These are phyloP conservation scores for Amiota mariae DNA, from an alignment of 2,888 invertebrate genomes.

Conservation along the genomic window DNA sequence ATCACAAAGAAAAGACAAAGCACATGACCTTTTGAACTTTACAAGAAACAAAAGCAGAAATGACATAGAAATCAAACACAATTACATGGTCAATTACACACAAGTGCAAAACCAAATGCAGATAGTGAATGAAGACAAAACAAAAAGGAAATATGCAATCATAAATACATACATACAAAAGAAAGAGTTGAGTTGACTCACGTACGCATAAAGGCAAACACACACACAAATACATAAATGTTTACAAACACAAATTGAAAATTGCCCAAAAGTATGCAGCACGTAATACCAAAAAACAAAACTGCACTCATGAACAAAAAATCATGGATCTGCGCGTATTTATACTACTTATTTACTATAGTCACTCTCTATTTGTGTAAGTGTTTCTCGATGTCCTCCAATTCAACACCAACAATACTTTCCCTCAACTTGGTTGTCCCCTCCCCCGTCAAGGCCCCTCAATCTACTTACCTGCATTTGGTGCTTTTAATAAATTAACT, in stretches of 20 bases:
- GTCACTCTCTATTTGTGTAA: too few species aligned
- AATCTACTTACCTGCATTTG: slow-evolving; percentile 8
- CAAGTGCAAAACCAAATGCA: background rate
- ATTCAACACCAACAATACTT: background rate
- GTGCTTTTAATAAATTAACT: slow-evolving; percentile 20
- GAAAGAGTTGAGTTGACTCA: slow-evolving; percentile 28
- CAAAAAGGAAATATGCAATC: slow-evolving; percentile 20
- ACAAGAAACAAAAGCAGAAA: background rate
- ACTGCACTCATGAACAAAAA: background rate
- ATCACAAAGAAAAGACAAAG: background rate
- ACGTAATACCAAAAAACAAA: slow-evolving; percentile 9
- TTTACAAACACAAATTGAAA: background rate
- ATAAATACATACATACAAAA: background rate
- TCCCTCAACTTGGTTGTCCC: background rate
- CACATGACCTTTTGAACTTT: slow-evolving; percentile 17
- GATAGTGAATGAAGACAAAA: background rate
- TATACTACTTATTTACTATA: too few species aligned
- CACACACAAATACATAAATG: slow-evolving; percentile 18
- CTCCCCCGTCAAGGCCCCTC: background rate
- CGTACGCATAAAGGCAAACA: slow-evolving; percentile 28
- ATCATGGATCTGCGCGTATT: background rate
- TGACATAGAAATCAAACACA: slow-evolving; percentile 14
- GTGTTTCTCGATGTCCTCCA: too few species aligned
- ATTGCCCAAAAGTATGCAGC: slow-evolving; percentile 1
- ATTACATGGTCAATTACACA: slow-evolving; percentile 22